Conservation (phyloP, 2,113 vertebrate genomes). For the Colossoma macropomum region DNA sequence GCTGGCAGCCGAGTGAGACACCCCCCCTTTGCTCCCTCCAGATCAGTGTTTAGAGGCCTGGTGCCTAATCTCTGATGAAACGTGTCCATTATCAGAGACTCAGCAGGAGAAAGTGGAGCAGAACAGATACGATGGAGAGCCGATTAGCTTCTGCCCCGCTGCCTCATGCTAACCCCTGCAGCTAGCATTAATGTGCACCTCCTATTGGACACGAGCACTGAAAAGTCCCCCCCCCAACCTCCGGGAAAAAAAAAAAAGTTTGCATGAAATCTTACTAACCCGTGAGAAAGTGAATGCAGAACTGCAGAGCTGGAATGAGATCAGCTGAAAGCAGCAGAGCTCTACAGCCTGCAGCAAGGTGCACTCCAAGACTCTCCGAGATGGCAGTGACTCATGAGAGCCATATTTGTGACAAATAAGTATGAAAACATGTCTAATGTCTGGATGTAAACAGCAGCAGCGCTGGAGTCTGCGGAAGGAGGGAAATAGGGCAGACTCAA, state of each 20-base stretch:
- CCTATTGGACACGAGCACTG: constrained; percentile 37
- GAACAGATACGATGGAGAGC: constrained; percentile 88
- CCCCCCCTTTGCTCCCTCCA: constrained; percentile 2
- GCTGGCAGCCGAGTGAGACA: constrained; percentile 32
- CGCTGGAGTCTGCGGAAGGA: not conserved
- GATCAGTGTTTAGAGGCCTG: constrained; percentile 52
- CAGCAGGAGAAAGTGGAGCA: constrained; percentile 83
- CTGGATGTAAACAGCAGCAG: constrained; percentile 5
- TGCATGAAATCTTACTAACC: constrained; percentile 30
- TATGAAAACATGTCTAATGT: not conserved
- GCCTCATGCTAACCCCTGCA: constrained; percentile 74
- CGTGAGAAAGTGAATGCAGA: constrained; percentile 33
- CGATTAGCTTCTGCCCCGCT: constrained; percentile 87
- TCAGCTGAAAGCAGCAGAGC: constrained; percentile 15
- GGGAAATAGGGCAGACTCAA: not conserved
- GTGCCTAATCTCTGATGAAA: constrained; percentile 87
- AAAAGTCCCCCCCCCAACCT: not conserved
- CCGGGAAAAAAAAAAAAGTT: not conserved
- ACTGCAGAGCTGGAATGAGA: not conserved
- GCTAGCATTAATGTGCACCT: constrained; percentile 38
- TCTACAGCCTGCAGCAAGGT: not conserved
- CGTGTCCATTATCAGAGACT: constrained; percentile 83
- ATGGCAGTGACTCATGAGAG: constrained; percentile 2
- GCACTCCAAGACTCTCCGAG: constrained; percentile 9
- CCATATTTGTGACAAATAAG: not conserved